Percentiles rank a stretch among this genome's conserved stretches.
Evolutionary conservation across 2,113 vertebrate genomes (phyloP).

Genomic region (Zingel zingel): DNA sequence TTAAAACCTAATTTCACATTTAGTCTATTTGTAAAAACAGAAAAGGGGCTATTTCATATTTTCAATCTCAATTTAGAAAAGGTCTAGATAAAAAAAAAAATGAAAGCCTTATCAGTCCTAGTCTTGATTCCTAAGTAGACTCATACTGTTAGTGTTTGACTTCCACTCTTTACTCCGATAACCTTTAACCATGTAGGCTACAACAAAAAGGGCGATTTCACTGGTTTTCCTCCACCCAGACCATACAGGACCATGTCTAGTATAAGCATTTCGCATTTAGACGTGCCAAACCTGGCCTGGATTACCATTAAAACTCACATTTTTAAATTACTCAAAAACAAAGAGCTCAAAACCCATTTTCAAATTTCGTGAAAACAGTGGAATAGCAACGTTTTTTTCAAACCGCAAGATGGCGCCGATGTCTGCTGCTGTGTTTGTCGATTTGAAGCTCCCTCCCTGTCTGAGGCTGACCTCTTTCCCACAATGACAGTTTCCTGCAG

Average conservation of each 20-base stretch:
- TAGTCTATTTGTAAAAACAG: no score
- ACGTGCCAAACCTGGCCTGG: neutral
- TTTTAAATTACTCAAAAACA: neutral
- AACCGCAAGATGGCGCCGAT: slow-evolving; percentile 64
- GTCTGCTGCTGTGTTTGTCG: rapidly evolving
- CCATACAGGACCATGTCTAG: neutral
- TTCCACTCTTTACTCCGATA: no score
- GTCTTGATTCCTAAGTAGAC: no score
- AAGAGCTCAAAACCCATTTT: no score
- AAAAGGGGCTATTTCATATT: no score
- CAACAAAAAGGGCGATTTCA: neutral
- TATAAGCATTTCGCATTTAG: no score
- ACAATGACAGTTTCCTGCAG: slow-evolving; percentile 81
- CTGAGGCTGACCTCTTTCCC: slow-evolving; percentile 65
- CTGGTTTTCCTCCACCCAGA: neutral
- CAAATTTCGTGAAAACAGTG: neutral
- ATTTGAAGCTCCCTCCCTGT: slow-evolving; percentile 53
- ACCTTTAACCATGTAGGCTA: no score
- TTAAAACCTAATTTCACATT: no score
- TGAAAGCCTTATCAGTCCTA: no score
- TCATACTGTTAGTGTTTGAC: no score
- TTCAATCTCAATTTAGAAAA: no score
- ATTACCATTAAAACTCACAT: neutral
- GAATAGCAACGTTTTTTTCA: neutral
- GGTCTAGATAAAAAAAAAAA: no score